Evolutionary conservation across 2,888 invertebrate genomes (phyloP).

Genomic region (Schizaphis graminum): DNA sequence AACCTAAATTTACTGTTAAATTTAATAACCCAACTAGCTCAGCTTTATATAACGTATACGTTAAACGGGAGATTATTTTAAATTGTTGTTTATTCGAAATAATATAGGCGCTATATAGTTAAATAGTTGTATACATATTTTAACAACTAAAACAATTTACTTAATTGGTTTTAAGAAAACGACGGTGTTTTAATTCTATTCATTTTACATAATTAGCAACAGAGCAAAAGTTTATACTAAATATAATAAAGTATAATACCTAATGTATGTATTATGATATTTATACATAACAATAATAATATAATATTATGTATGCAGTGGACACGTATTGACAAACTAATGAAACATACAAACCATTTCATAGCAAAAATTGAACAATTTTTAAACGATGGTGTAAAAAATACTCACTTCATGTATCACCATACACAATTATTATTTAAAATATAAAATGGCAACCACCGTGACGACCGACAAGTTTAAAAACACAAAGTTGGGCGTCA

Average conservation of each 20-base stretch:
- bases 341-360: neutral
- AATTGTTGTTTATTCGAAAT: constrained; percentile 17
- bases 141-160: constrained; percentile 5
- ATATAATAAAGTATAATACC: neutral
- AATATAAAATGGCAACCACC: neutral
- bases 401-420: neutral
- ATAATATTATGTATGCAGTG: neutral
- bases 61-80: neutral
- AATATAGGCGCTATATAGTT: neutral
- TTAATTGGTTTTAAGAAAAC: neutral
- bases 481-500: neutral
- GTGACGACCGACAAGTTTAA: neutral
- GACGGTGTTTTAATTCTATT: neutral
- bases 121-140: neutral
- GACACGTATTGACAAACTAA: neutral
- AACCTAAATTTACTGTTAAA: neutral
- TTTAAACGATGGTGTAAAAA: neutral
- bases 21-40: neutral
- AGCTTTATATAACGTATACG: neutral
- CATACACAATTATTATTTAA: neutral
- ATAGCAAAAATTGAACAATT: neutral
- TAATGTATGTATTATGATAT: neutral
- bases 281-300: neutral
- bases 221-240: neutral
- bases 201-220: neutral